These are phyloP conservation scores for Rallus crepitans DNA, from an alignment of 2,797 vertebrate genomes.

Conservation along the genomic window DNA sequence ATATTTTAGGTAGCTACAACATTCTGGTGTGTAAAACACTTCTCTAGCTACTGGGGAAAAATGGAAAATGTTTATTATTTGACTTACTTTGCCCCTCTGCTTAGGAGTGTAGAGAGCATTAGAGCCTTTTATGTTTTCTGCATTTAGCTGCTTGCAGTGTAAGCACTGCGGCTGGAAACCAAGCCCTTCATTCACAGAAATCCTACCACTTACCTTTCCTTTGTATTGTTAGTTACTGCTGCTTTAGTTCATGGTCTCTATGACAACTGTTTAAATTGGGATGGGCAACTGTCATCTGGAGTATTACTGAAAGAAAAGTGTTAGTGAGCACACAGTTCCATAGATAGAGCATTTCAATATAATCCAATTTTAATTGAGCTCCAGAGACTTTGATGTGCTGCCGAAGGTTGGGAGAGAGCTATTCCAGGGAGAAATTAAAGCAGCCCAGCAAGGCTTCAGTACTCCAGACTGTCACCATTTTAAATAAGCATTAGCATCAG, in stretches of 20 bases:
- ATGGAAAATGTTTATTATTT: constrained; percentile 9
- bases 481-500: constrained; percentile 96
- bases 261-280: constrained; percentile 97
- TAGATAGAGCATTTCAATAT: constrained; percentile 93
- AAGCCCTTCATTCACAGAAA: constrained; percentile 78
- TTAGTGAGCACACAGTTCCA: constrained; percentile 85
- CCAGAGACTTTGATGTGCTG: constrained; percentile 96
- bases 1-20: constrained; percentile 46
- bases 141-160: constrained; percentile 48
- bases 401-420: constrained; percentile 90
- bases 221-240: constrained; percentile 82
- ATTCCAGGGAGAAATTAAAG: constrained; percentile 99
- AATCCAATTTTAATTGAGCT: constrained; percentile 99
- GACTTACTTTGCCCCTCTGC: constrained; percentile 42
- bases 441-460: constrained; percentile 85
- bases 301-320: constrained; percentile 91
- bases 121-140: constrained; percentile 37
- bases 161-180: constrained; percentile 52
- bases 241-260: constrained; percentile 87
- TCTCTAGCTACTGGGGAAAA: not conserved
- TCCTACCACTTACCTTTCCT: constrained; percentile 83
- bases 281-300: constrained; percentile 95
- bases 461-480: constrained; percentile 91
- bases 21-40: not conserved
- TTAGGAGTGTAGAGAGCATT: not conserved